These are phyloP conservation scores for Paedocypris sp. DNA, from an alignment of 2,113 vertebrate species.

Conservation along the genomic window DNA sequence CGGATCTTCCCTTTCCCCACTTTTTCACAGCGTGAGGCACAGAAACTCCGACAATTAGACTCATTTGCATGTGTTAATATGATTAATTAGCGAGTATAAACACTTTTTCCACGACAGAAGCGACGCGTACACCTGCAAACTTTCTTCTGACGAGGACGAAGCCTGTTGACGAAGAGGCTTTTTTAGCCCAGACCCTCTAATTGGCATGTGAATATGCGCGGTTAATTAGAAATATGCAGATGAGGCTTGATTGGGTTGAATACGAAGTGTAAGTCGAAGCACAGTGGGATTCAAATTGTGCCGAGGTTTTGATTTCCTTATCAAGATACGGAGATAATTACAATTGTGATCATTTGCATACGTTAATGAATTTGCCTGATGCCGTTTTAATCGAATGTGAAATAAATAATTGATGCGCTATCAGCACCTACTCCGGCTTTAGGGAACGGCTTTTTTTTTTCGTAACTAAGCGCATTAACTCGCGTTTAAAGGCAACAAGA, in stretches of 20 bases:
- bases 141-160: constrained; percentile 57
- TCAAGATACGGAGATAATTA: constrained; percentile 63
- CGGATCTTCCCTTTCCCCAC: constrained; percentile 46
- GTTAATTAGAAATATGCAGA: constrained; percentile 69
- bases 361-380: constrained; percentile 65
- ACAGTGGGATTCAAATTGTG: constrained; percentile 54
- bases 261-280: constrained; percentile 58
- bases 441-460: constrained; percentile 44
- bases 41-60: constrained; percentile 61
- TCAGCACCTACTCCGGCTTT: constrained; percentile 55
- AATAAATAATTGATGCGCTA: constrained; percentile 65
- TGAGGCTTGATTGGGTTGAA: constrained; percentile 68
- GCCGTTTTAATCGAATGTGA: constrained; percentile 57
- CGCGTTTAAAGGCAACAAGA: no score
- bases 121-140: constrained; percentile 62
- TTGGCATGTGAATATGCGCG: constrained; percentile 68
- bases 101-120: constrained; percentile 62
- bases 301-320: constrained; percentile 59
- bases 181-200: constrained; percentile 62
- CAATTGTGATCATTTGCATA: constrained; percentile 70
- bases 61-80: constrained; percentile 74
- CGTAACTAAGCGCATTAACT: constrained; percentile 52
- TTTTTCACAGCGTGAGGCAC: constrained; percentile 51
- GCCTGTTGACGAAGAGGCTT: constrained; percentile 59
- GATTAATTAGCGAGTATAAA: constrained; percentile 72